Base-by-base conservation (phyloP, 2,113 vertebrate genomes). In the Columba janthina region DNA sequence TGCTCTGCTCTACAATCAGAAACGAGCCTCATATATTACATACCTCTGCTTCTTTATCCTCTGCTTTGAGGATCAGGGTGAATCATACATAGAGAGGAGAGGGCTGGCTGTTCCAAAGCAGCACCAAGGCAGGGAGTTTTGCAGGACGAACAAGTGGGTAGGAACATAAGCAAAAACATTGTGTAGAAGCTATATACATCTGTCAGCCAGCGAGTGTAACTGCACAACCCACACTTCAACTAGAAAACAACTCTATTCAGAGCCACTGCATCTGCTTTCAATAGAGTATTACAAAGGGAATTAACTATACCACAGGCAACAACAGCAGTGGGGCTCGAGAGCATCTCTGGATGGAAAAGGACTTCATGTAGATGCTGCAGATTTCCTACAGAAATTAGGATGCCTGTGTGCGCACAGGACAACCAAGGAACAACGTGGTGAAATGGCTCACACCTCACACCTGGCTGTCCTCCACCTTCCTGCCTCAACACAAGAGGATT, bases 201-300 rank as follows among this genome's bases (percentile, higher is more conserved):
- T 22, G 32, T 77, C 80, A 60, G 51, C 51, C 64, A 76, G 19
- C 0, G 0, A 70, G 38, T 58, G 22, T 61, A 70, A 73, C 40
- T n/a, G 46, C 60, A 70, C 20, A 71, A 64, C 51, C 64, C 75
- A 67, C 46, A 21, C 26, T 60, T n/a, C 44, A 8, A 4, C 76
- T n/a, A 56, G 83, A 71, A 93, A 84, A 81, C 70, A 92, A 21
- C 26, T 71, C 40, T 32, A 1, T 77, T 94, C 51, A 81, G 75
- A 88, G 42, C 14, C 19, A 22, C 83, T 73, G 77, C 70, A 92
- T 94, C 91, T 97, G 94, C 54, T 94, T 95, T 76, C 48, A 90
- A 88, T 82, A 46, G 65, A 72, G 17, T 20, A 38, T 93, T 83
- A 90, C 65, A 91, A 92, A 90, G 32, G 57, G 60, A 82, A 93